phyloP scores from a whole-genome alignment of 2,113 vertebrate genomes.

The Danio rerio region DNA sequence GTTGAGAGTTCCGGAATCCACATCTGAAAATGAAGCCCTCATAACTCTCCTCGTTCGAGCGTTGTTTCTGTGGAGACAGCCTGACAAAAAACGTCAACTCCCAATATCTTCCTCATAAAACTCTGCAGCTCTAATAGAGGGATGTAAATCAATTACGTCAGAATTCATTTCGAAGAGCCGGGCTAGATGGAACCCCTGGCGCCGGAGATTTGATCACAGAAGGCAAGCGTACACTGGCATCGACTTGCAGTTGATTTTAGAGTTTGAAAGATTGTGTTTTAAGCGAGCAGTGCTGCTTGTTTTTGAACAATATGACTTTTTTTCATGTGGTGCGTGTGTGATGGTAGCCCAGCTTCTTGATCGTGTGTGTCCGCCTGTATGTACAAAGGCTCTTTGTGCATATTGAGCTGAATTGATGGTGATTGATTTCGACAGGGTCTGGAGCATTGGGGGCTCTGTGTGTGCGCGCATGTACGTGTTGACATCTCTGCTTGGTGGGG shows the following conservation, averaged over 20 bases:
- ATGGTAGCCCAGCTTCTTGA: background rate
- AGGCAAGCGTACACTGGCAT: constrained; percentile 28
- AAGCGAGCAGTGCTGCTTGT: constrained; percentile 33
- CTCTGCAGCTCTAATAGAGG: constrained; percentile 54
- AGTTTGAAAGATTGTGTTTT: constrained; percentile 41
- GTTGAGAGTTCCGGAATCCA: constrained; percentile 12
- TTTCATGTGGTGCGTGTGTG: constrained; percentile 31
- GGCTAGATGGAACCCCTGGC: constrained; percentile 45
- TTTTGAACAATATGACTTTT: constrained; percentile 49
- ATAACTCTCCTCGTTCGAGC: constrained; percentile 32
- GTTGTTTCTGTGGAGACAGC: constrained; percentile 36
- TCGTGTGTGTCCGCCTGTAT: constrained; percentile 12
- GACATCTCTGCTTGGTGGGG: background rate
- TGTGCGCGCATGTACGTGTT: constrained; percentile 23
- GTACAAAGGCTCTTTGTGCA: constrained; percentile 36
- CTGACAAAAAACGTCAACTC: constrained; percentile 53
- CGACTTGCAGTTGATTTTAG: constrained; percentile 1
- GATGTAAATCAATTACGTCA: constrained; percentile 58
- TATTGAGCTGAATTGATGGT: constrained; percentile 59
- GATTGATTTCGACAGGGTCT: constrained; percentile 62
- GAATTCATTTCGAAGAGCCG: constrained; percentile 41
- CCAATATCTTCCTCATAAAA: constrained; percentile 50
- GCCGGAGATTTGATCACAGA: constrained; percentile 55
- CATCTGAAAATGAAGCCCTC: constrained; percentile 22
- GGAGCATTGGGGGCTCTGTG: constrained; percentile 36